Base-by-base conservation (phyloP, 2,888 invertebrate species). In the Volucella bombylans region DNA sequence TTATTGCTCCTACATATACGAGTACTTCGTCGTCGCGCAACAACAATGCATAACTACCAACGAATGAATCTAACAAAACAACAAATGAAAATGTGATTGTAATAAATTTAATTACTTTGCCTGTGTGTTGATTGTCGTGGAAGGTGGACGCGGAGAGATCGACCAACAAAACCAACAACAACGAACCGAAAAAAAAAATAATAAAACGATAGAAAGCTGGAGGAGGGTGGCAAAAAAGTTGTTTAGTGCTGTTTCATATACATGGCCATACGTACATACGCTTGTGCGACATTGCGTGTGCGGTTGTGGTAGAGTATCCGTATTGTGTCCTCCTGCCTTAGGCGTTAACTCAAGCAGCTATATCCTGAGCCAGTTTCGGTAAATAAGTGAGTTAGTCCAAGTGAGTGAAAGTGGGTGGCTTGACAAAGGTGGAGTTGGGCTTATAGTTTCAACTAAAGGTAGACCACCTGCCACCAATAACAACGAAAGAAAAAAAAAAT, bases 381-480 rank as follows among this genome's bases (percentile, higher is more conserved):
- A 69, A 76, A 74, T 83, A 83, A 83, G 69, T 83, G 80, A 69
- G 74, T 76, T 80, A 79, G 74, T 69, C 69, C 68, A 62, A 54
- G 65, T 23, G 43, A 54, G 65, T 12, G 57, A 57, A 65, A 59
- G 64, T 49, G 59, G 47, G 55, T 61, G 80, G 65, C 50, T 69
- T 67, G 82, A 41, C 18, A 43, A 41, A 12, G 45, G 47, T 43
- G 55, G 49, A 49, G 41, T 12, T 57, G 39, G 49, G 69, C 31
- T 78, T 67, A 43, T 62, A 72, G 55, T 76, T 76, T 61, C 38
- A 15, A n/a, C 23, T 6, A 31, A 69, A 62, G 62, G 72, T 57
- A 64, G 55, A 65, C 65, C 79, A 83, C 80, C 83, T 83, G 83
- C 80, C 59, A 80, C 80, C 65, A 14, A 80, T 80, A 83, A 80